These are phyloP conservation scores for Tetragnatha versicolor DNA, from an alignment of 1,140 invertebrate genomes.

Conservation along the genomic window DNA sequence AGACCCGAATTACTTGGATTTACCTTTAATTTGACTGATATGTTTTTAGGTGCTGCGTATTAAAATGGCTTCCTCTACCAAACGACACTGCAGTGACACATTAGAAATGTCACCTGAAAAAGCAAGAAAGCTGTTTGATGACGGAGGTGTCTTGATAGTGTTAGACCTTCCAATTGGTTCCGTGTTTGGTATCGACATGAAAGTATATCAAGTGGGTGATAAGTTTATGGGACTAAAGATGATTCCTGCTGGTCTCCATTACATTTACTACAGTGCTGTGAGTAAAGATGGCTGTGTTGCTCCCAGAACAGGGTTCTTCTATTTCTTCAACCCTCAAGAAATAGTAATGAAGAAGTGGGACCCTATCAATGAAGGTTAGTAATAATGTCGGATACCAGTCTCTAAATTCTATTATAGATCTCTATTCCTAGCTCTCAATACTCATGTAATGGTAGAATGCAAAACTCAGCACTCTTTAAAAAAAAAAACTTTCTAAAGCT, in stretches of 20 bases:
- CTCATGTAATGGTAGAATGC: no score
- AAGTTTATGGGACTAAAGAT: conserved; percentile 97
- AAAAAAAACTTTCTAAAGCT: no score
- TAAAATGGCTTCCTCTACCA: conserved; percentile 33
- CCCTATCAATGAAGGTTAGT: conserved; percentile 63
- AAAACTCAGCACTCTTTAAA: no score
- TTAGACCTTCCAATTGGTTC: conserved; percentile 65
- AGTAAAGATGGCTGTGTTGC: conserved; percentile 69
- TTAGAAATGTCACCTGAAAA: conserved; percentile 77
- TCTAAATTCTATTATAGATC: no score
- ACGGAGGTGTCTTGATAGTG: conserved; percentile 78
- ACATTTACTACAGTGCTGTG: conserved; percentile 81
- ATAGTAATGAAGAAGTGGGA: conserved; percentile 89
- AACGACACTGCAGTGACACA: neutral
- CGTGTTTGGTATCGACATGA: conserved; percentile 84
- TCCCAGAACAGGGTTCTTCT: conserved; percentile 87
- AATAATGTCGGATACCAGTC: neutral
- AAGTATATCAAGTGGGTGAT: conserved; percentile 89
- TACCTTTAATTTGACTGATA: no score
- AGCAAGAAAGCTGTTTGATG: conserved; percentile 78
- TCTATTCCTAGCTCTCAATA: no score
- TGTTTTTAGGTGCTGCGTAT: no score
- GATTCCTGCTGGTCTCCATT: conserved; percentile 97
- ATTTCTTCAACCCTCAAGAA: conserved; percentile 83
- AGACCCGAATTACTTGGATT: no score